These are phyloP conservation scores for Amblyornis subalaris DNA, from an alignment of 2,113 vertebrate genomes.

Conservation along the genomic window DNA sequence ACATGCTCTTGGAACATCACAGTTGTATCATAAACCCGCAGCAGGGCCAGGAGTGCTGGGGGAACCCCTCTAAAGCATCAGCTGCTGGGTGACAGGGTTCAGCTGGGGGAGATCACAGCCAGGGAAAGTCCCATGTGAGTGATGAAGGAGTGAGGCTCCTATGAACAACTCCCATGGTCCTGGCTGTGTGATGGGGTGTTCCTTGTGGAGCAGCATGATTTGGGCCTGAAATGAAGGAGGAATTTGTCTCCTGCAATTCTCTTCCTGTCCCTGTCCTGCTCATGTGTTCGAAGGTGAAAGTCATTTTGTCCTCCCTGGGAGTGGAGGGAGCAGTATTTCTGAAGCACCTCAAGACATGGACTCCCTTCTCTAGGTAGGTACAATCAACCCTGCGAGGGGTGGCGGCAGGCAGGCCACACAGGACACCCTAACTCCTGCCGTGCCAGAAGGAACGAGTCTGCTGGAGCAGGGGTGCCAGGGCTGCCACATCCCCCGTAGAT, in stretches of 20 bases:
- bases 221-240: not conserved
- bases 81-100: not conserved
- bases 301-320: not conserved
- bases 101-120: not conserved
- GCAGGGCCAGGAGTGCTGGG: too few species aligned
- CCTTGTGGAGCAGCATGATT: accelerated
- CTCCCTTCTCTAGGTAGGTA: not conserved
- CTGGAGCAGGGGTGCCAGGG: not conserved
- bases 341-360: not conserved
- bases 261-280: not conserved
- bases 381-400: not conserved
- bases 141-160: not conserved
- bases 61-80: not conserved
- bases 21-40: not conserved
- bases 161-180: not conserved
- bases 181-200: not conserved
- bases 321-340: not conserved
- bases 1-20: not conserved
- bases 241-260: accelerated
- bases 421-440: not conserved
- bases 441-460: not conserved
- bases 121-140: not conserved
- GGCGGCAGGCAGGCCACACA: not conserved
- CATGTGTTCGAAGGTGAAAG: not conserved
- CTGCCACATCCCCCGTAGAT: not conserved